Evolutionary conservation across 1,140 invertebrate genomes (phyloP).

Genomic region (Bombus picipes): DNA sequence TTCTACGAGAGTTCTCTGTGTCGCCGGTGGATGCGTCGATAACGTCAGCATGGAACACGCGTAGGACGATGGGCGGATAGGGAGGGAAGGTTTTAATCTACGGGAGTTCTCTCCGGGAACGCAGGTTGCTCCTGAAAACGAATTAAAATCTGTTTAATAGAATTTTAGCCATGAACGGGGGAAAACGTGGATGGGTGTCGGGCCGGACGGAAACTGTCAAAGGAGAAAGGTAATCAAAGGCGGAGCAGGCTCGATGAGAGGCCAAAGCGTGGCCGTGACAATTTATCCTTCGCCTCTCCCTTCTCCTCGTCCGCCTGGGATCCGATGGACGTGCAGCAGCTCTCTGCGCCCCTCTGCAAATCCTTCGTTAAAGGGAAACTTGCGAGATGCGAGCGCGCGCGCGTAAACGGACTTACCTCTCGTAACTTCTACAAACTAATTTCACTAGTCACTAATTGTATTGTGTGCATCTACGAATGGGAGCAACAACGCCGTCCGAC

Average conservation of each 20-base stretch:
- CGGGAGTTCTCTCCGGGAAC: conserved; percentile 32
- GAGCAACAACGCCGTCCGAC: conserved; percentile 78
- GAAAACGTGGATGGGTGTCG: neutral
- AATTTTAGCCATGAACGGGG: conserved; percentile 27
- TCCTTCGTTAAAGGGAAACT: conserved; percentile 52
- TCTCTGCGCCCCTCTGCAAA: conserved; percentile 41
- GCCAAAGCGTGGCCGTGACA: conserved; percentile 45
- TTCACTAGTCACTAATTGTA: conserved; percentile 75
- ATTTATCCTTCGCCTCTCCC: conserved; percentile 44
- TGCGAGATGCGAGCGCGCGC: conserved; percentile 39
- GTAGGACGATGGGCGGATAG: conserved; percentile 1
- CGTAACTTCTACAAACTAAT: conserved; percentile 74
- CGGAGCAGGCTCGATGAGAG: conserved; percentile 36
- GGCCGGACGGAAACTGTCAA: conserved; percentile 8
- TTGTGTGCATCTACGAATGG: conserved; percentile 80
- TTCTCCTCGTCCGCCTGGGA: conserved; percentile 34
- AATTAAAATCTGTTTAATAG: conserved; percentile 55
- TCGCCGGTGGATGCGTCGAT: neutral
- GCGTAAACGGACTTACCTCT: conserved; percentile 74
- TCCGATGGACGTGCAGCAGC: conserved; percentile 35
- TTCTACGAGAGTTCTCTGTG: neutral
- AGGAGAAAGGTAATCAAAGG: conserved; percentile 35
- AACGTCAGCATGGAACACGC: conserved; percentile 16
- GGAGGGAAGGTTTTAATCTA: conserved; percentile 16
- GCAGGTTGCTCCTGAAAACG: conserved; percentile 48